phyloP scores from a whole-genome alignment of 2,113 vertebrate genomes.

The Hipposideros armiger region DNA sequence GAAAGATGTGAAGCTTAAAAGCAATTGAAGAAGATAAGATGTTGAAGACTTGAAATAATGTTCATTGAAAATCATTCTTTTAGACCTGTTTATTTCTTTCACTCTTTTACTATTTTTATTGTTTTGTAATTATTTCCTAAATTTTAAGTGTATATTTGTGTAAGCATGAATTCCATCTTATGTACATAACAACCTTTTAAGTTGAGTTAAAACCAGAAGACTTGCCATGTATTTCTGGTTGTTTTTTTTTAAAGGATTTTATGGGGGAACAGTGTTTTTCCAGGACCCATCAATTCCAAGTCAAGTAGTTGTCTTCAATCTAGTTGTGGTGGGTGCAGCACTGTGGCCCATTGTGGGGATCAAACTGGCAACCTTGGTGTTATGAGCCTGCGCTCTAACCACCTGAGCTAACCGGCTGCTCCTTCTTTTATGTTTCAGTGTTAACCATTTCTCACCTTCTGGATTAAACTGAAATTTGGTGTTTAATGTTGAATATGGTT shows the following conservation, averaged over 20 bases:
- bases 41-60: conserved; percentile 27
- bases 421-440: background rate
- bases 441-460: background rate
- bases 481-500: conserved; percentile 18
- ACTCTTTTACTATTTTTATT: background rate
- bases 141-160: background rate
- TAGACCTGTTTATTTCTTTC: conserved; percentile 28
- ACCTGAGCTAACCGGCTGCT: too few species aligned
- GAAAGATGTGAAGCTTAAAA: conserved; percentile 18
- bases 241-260: too few species aligned
- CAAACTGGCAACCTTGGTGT: too few species aligned
- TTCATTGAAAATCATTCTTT: conserved; percentile 16
- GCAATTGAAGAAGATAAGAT: background rate
- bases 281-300: too few species aligned
- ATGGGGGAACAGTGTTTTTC: too few species aligned
- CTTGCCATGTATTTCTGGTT: background rate
- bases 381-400: too few species aligned
- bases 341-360: too few species aligned
- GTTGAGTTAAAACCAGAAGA: background rate
- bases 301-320: too few species aligned
- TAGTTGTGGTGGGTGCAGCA: too few species aligned
- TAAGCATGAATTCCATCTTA: background rate
- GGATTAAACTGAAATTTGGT: background rate
- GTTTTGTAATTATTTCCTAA: background rate
- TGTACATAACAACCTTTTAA: background rate